These are phyloP conservation scores for Abramis brama DNA, from an alignment of 2,113 vertebrate species.

Conservation along the genomic window DNA sequence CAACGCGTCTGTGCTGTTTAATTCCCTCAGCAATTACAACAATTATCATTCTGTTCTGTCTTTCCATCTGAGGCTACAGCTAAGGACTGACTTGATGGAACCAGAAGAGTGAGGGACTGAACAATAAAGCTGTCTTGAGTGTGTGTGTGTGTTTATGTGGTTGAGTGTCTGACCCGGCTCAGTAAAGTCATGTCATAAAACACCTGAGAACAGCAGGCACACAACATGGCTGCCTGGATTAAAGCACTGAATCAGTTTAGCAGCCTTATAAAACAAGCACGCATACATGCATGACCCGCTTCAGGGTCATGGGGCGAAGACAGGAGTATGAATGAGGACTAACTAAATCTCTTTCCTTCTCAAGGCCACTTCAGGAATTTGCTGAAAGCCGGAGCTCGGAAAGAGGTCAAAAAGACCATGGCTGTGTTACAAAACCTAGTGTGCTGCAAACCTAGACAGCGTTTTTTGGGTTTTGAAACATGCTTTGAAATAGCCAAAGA, in stretches of 20 bases:
- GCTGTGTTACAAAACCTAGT: not conserved
- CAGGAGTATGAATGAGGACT: not conserved
- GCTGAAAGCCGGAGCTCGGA: not conserved
- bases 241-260: constrained; percentile 13
- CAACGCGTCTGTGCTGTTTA: constrained; percentile 14
- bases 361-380: not conserved
- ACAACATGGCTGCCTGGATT: constrained; percentile 5
- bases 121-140: not conserved
- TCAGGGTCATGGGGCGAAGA: not conserved
- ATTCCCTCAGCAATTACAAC: constrained; percentile 41
- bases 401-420: not conserved
- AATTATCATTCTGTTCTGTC: constrained; percentile 37
- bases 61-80: constrained; percentile 19
- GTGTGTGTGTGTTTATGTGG: not conserved
- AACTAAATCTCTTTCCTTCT: not conserved
- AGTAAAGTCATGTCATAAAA: constrained; percentile 21
- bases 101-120: not conserved
- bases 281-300: constrained; percentile 5
- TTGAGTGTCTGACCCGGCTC: not conserved
- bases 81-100: not conserved
- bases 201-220: constrained; percentile 11
- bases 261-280: not conserved
- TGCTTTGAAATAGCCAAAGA: not conserved
- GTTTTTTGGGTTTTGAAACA: not conserved
- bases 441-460: not conserved